Percentiles rank a stretch among this genome's conserved stretches.
phyloP scores from a whole-genome alignment of 2,888 invertebrate genomes.

The Tetheella fluctuosa region DNA sequence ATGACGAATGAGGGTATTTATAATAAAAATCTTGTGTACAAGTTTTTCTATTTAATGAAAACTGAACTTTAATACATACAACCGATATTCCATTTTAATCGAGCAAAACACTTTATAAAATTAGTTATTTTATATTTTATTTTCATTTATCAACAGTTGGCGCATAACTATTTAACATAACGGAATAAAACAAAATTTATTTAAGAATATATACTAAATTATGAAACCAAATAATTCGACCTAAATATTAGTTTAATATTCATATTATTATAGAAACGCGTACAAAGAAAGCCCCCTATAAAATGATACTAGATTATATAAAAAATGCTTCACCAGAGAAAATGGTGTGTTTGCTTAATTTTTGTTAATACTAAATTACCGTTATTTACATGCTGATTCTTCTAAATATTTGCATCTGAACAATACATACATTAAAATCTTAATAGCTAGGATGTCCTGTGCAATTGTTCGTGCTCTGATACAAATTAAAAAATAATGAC shows the following conservation, averaged over 20 bases:
- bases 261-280: constrained; percentile 40
- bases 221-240: constrained; percentile 11
- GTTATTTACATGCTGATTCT: constrained; percentile 81
- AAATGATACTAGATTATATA: constrained; percentile 61
- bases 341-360: constrained; percentile 56
- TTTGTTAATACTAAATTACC: constrained; percentile 62
- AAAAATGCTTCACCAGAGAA: constrained; percentile 66
- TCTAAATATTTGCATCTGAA: constrained; percentile 84
- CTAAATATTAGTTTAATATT: constrained; percentile 11
- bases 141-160: constrained; percentile 12
- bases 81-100: constrained; percentile 7
- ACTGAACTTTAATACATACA: constrained; percentile 9
- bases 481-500: constrained; percentile 22
- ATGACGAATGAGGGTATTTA: background rate
- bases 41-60: constrained; percentile 5
- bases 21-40: constrained; percentile 7
- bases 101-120: constrained; percentile 11
- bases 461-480: constrained; percentile 72
- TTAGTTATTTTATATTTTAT: constrained; percentile 14
- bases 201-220: constrained; percentile 10
- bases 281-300: constrained; percentile 59
- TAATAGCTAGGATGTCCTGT: constrained; percentile 70
- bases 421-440: constrained; percentile 83
- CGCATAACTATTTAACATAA: constrained; percentile 11
- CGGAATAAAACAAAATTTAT: constrained; percentile 14